Conservation (phyloP, 2,113 vertebrate species). For the Centropristis striata region DNA sequence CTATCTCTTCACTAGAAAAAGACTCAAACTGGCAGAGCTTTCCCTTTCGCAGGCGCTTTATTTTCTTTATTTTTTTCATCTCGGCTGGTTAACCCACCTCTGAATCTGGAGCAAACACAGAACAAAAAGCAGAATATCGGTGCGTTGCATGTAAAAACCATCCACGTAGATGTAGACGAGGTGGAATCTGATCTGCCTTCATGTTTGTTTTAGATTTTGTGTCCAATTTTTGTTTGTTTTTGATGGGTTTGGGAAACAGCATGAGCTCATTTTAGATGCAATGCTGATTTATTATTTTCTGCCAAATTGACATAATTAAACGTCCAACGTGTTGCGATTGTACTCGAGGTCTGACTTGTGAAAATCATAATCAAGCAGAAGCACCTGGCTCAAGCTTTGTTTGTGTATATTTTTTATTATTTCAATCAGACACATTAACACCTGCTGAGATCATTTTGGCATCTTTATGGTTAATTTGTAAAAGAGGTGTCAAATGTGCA, state of each 20-base stretch:
- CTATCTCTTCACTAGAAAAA: conserved; percentile 46
- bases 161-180: conserved; percentile 18
- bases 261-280: conserved; percentile 38
- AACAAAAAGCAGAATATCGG: conserved; percentile 6
- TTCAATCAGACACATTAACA: conserved; percentile 14
- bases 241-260: conserved; percentile 27
- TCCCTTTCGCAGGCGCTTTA: conserved; percentile 21
- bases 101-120: conserved; percentile 4
- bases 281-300: conserved; percentile 7
- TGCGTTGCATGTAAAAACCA: conserved; percentile 3
- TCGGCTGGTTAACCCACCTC: conserved; percentile 30
- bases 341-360: conserved; percentile 33
- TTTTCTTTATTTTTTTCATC: conserved; percentile 55
- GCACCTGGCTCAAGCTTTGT: conserved; percentile 8
- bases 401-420: not conserved
- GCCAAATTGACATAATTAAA: conserved; percentile 40
- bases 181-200: conserved; percentile 1
- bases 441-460: conserved; percentile 9
- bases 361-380: conserved; percentile 16
- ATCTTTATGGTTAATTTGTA: conserved; percentile 48
- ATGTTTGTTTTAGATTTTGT: conserved; percentile 25
- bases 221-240: conserved; percentile 1
- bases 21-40: conserved; percentile 11
- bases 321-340: conserved; percentile 28
- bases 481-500: conserved; percentile 18